A percentile compares a stretch with the other conserved stretches of the same genome.
These are phyloP conservation scores for Caenorhabditis tropicalis DNA, from an alignment of 1,140 invertebrate species.

Conservation along the genomic window DNA sequence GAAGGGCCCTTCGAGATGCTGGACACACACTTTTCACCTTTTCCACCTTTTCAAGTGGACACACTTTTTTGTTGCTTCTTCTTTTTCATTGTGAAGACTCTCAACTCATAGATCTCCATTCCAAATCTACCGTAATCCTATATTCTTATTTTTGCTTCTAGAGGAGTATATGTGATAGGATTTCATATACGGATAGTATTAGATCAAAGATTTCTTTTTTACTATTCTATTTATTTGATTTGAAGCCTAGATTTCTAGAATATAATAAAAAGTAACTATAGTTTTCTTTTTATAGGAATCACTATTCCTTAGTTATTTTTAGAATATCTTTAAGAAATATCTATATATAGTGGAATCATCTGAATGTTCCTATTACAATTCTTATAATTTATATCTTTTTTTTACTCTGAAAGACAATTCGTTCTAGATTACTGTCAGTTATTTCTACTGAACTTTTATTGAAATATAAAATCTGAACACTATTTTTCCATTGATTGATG, in stretches of 20 bases:
- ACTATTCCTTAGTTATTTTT: no score
- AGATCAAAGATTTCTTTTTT: not conserved
- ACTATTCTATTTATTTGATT: no score
- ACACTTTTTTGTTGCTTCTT: not conserved
- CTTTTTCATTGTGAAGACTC: not conserved
- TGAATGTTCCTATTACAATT: no score
- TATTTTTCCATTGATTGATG: not conserved
- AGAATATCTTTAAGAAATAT: no score
- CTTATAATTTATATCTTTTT: no score
- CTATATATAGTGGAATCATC: no score
- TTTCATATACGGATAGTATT: not conserved
- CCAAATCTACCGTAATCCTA: slow-evolving; percentile 6
- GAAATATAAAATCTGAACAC: not conserved
- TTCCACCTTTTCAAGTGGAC: slow-evolving; percentile 13
- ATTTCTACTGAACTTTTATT: no score
- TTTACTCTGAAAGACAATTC: no score
- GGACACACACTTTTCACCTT: slow-evolving; percentile 38
- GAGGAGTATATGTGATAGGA: not conserved
- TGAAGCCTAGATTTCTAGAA: no score
- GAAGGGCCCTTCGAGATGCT: not conserved
- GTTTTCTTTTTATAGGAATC: no score
- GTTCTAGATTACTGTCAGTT: no score
- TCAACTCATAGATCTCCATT: not conserved
- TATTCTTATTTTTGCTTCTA: not conserved
- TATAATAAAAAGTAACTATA: no score